Evolutionary conservation across 2,797 vertebrate species (phyloP), one percentile per base, ranked within the genome.

Genomic region (Naso thynnoides): DNA sequence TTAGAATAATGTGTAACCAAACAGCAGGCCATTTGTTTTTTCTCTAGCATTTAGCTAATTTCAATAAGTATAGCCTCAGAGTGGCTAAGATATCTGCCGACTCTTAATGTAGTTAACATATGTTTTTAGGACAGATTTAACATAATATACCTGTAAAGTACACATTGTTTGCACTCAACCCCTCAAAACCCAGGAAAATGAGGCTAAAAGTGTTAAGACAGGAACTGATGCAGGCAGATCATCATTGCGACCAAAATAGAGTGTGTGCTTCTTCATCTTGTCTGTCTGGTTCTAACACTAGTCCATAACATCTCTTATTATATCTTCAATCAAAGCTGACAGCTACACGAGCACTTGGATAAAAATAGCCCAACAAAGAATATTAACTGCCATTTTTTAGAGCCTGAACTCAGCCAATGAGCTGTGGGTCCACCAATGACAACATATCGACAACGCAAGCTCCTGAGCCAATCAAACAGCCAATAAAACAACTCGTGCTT

Each of bases 361-460:
- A 86, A 90, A 93, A 91, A 91, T 89, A 92, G 82, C 80, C 54
- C 27, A 26, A 13, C 47, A 54, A 64, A 78, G 74, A 86, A 85
- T 55, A 82, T 82, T 62, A 81, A 79, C 58, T 44, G 61, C 58
- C 44, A 54, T 76, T 77, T 81, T 86, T 81, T 29, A 63, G 53
- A 79, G 54, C 18, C 73, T 4, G 36, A 68, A 52, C 48, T 14
- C 61, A 83, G 39, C 81, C 88, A 89, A 79, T 78, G 49, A 72
- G 78, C 73, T 65, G 65, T 4, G 21, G 59, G 59, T 24, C 41
- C 45, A 49, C 19, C 16, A 2, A 18, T 86, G 88, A 89, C 16
- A 23, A 54, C 27, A 21, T 47, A 4, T 0, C 1, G 15, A 59
- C 59, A 49, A 61, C 16, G 75, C 54, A 24, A 41, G 38, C 48